Evolutionary conservation across 2,113 vertebrate genomes (phyloP).

Genomic region (Lipophrys pholis): DNA sequence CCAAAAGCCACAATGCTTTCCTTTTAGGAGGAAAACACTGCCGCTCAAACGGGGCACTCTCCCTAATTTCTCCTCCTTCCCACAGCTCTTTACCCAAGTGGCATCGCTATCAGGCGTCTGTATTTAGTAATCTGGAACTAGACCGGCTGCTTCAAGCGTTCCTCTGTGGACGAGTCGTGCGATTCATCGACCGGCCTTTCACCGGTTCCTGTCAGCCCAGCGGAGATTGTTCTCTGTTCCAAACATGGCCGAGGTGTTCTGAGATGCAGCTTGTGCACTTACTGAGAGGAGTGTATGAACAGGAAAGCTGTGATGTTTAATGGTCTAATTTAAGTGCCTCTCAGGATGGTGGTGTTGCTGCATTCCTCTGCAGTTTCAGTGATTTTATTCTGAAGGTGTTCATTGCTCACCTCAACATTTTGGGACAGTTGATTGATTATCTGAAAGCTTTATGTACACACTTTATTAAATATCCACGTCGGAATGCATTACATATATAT

Average conservation of each 20-base stretch:
- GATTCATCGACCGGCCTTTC: conserved; percentile 29
- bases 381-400: not conserved
- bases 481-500: too few species aligned
- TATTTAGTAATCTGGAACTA: conserved; percentile 16
- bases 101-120: not conserved
- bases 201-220: conserved; percentile 15
- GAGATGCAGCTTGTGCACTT: conserved; percentile 1
- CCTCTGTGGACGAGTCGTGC: conserved; percentile 31
- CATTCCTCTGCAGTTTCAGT: too few species aligned
- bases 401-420: not conserved
- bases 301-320: not conserved
- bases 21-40: conserved; percentile 19
- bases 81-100: conserved; percentile 11
- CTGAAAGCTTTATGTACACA: too few species aligned
- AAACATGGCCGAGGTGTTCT: conserved; percentile 18
- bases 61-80: conserved; percentile 6
- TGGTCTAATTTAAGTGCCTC: not conserved
- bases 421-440: not conserved
- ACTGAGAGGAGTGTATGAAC: conserved; percentile 1
- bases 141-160: conserved; percentile 1
- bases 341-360: not conserved
- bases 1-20: not conserved
- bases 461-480: too few species aligned
- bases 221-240: conserved; percentile 1
- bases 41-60: conserved; percentile 16